These are phyloP conservation scores for Rugalucina vietnamica DNA, from an alignment of 2,888 invertebrate species.

Conservation along the genomic window DNA sequence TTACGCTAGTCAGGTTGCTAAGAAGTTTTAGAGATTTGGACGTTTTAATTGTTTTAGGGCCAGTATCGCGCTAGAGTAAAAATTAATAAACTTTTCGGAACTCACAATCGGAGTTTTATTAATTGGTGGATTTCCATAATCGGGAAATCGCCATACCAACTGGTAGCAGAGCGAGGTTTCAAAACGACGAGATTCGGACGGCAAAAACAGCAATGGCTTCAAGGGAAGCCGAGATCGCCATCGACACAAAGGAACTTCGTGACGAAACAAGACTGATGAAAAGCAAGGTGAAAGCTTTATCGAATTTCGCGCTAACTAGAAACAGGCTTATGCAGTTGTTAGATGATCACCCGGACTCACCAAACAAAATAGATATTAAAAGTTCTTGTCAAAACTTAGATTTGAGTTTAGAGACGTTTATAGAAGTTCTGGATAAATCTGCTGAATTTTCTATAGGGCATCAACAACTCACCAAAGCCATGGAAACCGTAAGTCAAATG, in stretches of 20 bases:
- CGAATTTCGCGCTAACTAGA: not conserved
- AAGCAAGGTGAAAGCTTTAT: too few species aligned
- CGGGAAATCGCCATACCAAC: too few species aligned
- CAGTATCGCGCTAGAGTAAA: not conserved
- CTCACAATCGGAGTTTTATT: not conserved
- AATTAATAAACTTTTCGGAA: not conserved
- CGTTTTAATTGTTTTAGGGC: not conserved
- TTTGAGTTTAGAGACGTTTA: not conserved
- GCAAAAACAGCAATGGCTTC: not conserved
- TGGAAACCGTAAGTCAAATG: not conserved
- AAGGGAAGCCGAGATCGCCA: not conserved
- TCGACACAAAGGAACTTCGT: too few species aligned
- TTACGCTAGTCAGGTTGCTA: not conserved
- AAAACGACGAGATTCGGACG: too few species aligned
- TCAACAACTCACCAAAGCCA: not conserved
- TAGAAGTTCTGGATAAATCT: not conserved
- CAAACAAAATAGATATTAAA: not conserved
- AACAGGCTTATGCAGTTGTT: not conserved
- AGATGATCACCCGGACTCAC: not conserved
- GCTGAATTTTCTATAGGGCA: not conserved
- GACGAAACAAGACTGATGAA: too few species aligned
- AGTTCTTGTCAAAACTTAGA: not conserved
- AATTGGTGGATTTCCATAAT: not conserved
- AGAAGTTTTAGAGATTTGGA: not conserved
- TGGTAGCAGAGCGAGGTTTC: too few species aligned